Evolutionary conservation across 1,140 invertebrate genomes (phyloP).

Genomic region (Solenopsis invicta): DNA sequence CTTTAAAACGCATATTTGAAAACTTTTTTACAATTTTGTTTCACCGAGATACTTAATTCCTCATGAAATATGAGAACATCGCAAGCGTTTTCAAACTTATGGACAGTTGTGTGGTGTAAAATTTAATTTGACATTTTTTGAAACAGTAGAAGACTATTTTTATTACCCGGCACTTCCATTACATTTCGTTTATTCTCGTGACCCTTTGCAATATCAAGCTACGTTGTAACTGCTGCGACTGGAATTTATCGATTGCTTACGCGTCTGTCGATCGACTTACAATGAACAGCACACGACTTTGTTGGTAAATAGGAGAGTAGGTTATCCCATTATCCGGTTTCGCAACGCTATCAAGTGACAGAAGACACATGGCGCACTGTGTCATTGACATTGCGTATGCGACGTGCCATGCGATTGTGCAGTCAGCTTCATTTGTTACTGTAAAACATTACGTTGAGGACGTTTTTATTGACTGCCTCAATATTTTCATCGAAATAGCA

Average conservation of each 20-base stretch:
- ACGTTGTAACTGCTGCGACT: neutral
- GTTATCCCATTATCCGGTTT: conserved; percentile 53
- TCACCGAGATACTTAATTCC: too few relatives aligned
- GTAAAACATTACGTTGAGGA: neutral
- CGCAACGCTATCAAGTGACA: conserved; percentile 48
- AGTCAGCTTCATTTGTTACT: conserved; percentile 33
- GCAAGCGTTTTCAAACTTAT: too few relatives aligned
- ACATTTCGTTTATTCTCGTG: neutral
- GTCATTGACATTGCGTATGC: conserved; percentile 52
- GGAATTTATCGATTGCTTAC: conserved; percentile 38
- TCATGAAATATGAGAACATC: too few relatives aligned
- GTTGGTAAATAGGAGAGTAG: conserved; percentile 51
- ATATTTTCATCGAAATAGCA: conserved; percentile 11
- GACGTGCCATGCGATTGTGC: neutral
- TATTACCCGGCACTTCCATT: neutral
- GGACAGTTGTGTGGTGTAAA: too few relatives aligned
- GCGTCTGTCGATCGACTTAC: conserved; percentile 48
- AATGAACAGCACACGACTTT: conserved; percentile 45
- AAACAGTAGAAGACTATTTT: neutral
- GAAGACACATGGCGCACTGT: conserved; percentile 33
- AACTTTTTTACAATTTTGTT: too few relatives aligned
- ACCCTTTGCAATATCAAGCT: neutral
- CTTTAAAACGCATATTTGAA: too few relatives aligned
- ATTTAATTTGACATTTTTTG: too few relatives aligned
- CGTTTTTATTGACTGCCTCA: conserved; percentile 16